These are phyloP conservation scores for Dascillus cervinus DNA, from an alignment of 2,888 invertebrate genomes.

Conservation along the genomic window DNA sequence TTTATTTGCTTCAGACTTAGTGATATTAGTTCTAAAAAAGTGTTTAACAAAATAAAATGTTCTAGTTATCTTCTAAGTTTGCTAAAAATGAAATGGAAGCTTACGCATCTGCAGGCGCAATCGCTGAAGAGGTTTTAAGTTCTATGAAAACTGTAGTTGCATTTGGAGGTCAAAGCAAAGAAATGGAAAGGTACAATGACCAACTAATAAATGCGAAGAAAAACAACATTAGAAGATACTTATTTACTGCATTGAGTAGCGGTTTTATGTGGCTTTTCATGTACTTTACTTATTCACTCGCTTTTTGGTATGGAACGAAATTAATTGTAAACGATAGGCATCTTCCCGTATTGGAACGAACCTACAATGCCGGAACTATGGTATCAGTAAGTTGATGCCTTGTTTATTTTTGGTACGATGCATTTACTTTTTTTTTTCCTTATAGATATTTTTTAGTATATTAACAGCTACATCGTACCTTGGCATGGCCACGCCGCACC, in stretches of 20 bases:
- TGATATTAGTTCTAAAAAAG: no score
- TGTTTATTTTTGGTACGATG: background rate
- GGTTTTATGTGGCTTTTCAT: conserved; percentile 70
- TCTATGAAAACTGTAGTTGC: conserved; percentile 70
- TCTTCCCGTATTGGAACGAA: conserved; percentile 23
- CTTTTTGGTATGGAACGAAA: conserved; percentile 74
- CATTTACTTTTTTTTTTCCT: conserved; percentile 13
- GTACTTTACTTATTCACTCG: conserved; percentile 63
- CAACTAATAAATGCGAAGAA: conserved; percentile 54
- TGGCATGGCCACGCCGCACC: conserved; percentile 73
- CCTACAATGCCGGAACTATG: conserved; percentile 61
- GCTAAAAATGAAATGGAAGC: conserved; percentile 59
- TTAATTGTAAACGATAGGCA: conserved; percentile 58
- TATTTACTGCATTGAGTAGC: conserved; percentile 61
- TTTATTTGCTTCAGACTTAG: no score
- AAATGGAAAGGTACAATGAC: conserved; percentile 52
- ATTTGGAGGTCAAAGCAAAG: conserved; percentile 70
- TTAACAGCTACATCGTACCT: conserved; percentile 69
- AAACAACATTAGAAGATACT: conserved; percentile 56
- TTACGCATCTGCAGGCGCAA: conserved; percentile 68
- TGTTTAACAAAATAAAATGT: conserved; percentile 1
- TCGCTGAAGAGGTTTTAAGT: conserved; percentile 71
- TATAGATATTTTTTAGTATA: conserved; percentile 77
- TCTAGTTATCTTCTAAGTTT: conserved; percentile 56
- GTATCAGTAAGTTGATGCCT: conserved; percentile 53